Percentiles rank a stretch among this genome's conserved stretches.
Conservation (phyloP, 1,140 invertebrate genomes). For the Epicauta chinensis region DNA sequence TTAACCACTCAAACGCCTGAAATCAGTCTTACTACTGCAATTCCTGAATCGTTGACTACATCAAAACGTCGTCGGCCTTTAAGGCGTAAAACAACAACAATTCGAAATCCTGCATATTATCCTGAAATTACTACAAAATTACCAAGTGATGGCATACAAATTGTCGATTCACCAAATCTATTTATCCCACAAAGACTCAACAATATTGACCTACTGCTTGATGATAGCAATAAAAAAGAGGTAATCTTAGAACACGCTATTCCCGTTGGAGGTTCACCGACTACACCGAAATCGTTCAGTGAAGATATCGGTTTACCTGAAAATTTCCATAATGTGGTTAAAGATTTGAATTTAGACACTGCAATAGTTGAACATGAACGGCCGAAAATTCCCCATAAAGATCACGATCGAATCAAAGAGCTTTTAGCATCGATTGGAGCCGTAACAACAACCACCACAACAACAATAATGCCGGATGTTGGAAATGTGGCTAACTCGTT, state of each 20-base stretch:
- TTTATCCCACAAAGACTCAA: neutral
- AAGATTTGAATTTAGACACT: conserved; percentile 18
- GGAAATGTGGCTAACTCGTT: conserved; percentile 39
- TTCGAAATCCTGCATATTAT: neutral
- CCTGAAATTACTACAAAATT: neutral
- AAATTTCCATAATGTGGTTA: conserved; percentile 26
- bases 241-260: conserved; percentile 1
- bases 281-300: conserved; percentile 18
- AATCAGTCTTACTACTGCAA: neutral
- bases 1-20: neutral
- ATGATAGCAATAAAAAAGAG: conserved; percentile 9
- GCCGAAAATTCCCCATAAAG: neutral
- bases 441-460: conserved; percentile 21
- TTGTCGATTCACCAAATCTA: conserved; percentile 18
- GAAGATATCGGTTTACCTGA: conserved; percentile 28
- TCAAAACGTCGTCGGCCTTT: too few species aligned
- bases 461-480: conserved; percentile 30
- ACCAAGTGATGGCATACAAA: conserved; percentile 12
- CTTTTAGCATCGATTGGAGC: conserved; percentile 27
- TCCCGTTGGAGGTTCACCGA: neutral
- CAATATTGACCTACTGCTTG: neutral
- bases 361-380: neutral
- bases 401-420: conserved; percentile 24
- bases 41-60: neutral
- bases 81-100: neutral